A percentile compares a stretch with the other conserved stretches of the same genome.
Conservation (phyloP, 2,113 vertebrate species). For the Ceratotherium simum region DNA sequence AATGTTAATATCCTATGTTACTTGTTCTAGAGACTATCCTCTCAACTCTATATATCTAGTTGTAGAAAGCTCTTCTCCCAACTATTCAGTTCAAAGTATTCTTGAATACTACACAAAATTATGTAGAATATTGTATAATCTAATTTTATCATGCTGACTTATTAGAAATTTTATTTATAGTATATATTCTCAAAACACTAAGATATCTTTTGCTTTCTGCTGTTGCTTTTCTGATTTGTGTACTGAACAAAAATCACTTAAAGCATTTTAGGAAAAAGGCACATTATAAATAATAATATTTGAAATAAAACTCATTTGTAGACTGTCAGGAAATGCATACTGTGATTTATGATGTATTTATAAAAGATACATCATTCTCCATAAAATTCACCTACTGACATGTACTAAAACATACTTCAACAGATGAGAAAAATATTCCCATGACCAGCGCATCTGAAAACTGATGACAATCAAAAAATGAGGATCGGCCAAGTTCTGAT, state of each 20-base stretch:
- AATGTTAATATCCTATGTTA: background rate
- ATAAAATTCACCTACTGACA: background rate
- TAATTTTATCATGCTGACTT: background rate
- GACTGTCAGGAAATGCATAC: background rate
- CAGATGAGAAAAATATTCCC: background rate
- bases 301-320: background rate
- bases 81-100: background rate
- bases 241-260: background rate
- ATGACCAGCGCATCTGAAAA: background rate
- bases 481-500: rapidly evolving
- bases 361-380: background rate
- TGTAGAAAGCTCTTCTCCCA: background rate
- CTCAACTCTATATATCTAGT: background rate
- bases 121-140: background rate
- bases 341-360: background rate
- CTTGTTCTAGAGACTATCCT: background rate
- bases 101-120: background rate
- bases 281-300: background rate
- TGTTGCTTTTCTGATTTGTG: background rate
- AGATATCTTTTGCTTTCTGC: background rate
- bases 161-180: background rate
- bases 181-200: background rate
- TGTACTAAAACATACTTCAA: background rate
- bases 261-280: background rate
- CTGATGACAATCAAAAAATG: background rate